Percentiles rank a stretch among this genome's conserved stretches.
Evolutionary conservation across 2,113 vertebrate species (phyloP).

Genomic region (Phaethornis superciliosus): DNA sequence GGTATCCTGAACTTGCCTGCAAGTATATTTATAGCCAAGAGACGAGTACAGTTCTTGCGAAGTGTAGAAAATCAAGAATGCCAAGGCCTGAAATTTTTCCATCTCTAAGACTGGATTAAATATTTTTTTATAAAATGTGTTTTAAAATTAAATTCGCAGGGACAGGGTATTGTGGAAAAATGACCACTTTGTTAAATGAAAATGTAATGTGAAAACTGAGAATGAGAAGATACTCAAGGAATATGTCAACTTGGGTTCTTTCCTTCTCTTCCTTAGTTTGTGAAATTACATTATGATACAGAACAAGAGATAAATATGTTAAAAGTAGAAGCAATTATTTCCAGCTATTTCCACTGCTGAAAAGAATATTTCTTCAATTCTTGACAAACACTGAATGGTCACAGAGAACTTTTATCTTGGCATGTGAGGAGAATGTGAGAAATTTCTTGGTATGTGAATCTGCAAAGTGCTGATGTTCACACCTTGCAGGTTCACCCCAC

Average conservation of each 20-base stretch:
- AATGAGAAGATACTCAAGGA: background rate
- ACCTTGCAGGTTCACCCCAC: background rate
- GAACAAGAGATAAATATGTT: background rate
- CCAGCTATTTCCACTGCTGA: background rate
- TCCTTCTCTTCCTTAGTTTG: background rate
- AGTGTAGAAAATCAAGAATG: constrained; percentile 37
- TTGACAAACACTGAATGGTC: background rate
- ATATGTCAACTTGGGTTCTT: background rate
- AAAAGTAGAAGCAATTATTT: background rate
- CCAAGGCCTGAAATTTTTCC: constrained; percentile 42
- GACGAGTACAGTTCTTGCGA: constrained; percentile 34
- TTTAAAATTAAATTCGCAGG: constrained; percentile 8
- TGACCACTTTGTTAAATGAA: background rate
- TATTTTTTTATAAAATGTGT: background rate
- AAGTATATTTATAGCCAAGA: constrained; percentile 52
- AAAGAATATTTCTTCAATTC: background rate
- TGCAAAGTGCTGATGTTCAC: background rate
- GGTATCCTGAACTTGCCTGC: constrained; percentile 39
- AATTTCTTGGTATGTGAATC: background rate
- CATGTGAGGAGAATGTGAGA: background rate
- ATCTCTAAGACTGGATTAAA: background rate
- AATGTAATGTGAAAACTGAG: background rate
- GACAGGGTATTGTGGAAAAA: background rate
- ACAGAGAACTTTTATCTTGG: background rate
- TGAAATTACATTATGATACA: background rate